A percentile compares a stretch with the other conserved stretches of the same genome.
Evolutionary conservation across 2,888 invertebrate species (phyloP).

Genomic region (Dastarcus helophoroides): DNA sequence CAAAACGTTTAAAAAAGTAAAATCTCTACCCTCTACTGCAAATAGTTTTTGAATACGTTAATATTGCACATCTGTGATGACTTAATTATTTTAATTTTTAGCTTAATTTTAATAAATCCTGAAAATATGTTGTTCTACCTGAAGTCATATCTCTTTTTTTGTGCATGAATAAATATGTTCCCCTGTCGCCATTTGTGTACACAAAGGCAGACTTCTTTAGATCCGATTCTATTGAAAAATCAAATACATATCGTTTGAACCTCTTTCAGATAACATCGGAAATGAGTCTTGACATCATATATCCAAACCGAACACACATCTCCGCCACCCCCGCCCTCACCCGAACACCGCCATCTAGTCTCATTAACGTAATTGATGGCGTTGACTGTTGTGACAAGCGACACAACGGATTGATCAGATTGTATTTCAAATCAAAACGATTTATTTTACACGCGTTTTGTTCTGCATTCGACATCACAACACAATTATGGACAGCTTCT

Average conservation of each 20-base stretch:
- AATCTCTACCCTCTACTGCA: too few species aligned
- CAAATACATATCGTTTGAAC: conserved; percentile 29
- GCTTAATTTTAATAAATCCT: too few species aligned
- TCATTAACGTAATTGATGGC: conserved; percentile 38
- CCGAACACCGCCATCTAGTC: conserved; percentile 26
- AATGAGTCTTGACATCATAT: conserved; percentile 33
- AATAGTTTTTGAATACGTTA: too few species aligned
- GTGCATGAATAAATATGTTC: too few species aligned
- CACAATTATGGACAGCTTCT: not conserved
- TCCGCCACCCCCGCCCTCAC: conserved; percentile 17
- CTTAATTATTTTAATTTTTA: too few species aligned
- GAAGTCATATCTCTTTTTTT: too few species aligned
- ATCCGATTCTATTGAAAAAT: conserved; percentile 27
- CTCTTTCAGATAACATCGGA: conserved; percentile 32
- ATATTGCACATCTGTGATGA: too few species aligned
- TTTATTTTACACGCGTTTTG: conserved; percentile 23
- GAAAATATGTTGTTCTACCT: too few species aligned
- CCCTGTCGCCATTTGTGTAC: too few species aligned
- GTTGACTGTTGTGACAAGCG: conserved; percentile 35
- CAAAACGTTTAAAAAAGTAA: too few species aligned
- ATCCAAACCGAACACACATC: conserved; percentile 16
- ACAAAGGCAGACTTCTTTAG: too few species aligned
- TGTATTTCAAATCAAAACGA: conserved; percentile 31
- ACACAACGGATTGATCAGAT: conserved; percentile 36
- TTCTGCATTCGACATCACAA: not conserved